Evolutionary conservation across 2,113 vertebrate species (phyloP), one percentile per base, ranked within the genome.

Genomic region (Arothron firmamentum): DNA sequence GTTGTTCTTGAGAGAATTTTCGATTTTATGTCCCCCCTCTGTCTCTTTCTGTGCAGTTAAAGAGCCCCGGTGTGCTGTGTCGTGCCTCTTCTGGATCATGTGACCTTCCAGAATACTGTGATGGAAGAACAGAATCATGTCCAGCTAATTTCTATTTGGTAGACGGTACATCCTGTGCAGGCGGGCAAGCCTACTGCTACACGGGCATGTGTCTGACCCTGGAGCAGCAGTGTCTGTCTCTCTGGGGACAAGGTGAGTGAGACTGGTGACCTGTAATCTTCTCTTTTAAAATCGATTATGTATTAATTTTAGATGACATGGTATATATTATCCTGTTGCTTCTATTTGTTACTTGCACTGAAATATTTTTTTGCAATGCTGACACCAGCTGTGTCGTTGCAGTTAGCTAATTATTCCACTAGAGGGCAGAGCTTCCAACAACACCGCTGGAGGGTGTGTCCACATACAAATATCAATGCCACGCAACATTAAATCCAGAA

Each of bases 141-240:
- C 97, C 97, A 11, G 88, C 91, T 65, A 97, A 99, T 82, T 96
- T 94, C 49, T 98, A 96, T 80, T 85, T 94, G 70, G 85, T 95
- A 11, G 93, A 99, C 0, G 96, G 97, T 3, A 87, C 90, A 3
- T 69, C 89, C 1, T 99, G 96, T 0, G 90, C 90, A 0, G 71
- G 74, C 0, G 93, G 93, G 18, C 81, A 49, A 58, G 96, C 96
- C 2, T 98, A 94, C 80, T 99, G 97, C 84, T 99, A 98, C 91
- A 98, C 93, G 0, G 97, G 97, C 88, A 99, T 96, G 94, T 99
- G 97, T 70, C 91, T 97, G 69, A 98, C 92, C 0, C 92, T 97
- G 59, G 81, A 93, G 82, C 93, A 94, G 72, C 97, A 99, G 90
- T 99, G 97, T 50, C 77, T 79, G 69, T 92, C 93, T 54, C 93